Evolutionary conservation across 2,113 vertebrate genomes (phyloP), one percentile per base, ranked within the genome.

Genomic region (Boulengeromyrus knoepffleri): DNA sequence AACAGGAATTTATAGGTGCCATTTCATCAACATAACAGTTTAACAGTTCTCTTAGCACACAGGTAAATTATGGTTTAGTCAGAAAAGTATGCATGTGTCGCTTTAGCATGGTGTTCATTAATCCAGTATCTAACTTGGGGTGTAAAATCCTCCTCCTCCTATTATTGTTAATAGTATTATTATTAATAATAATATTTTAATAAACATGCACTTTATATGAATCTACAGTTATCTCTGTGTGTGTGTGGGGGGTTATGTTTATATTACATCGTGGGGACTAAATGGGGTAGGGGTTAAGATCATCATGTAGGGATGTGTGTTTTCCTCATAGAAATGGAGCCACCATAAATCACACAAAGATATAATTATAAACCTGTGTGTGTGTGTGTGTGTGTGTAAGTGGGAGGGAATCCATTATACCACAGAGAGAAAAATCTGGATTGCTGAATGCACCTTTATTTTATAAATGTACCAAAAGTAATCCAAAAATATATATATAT

Each of bases 381-480:
- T 58, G 56, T 58, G 56, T 56, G 53, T 21, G 6, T 2, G 50
- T 15, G 47, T 49, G 10, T 90, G 90, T 92, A 92, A 92, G 86
- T 53, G 90, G 91, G 90, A 87, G 27, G 13, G 10, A 31, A 52
- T 87, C 3, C 15, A 52, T 27, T 53, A 36, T 53, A 87, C 49
- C 15, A 85, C 27, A 36, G 13, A 49, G 45, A 87, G 13, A 52
- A 31, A 87, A 56, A 45, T 46, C 42, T 88, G 39, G 50, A n/a
- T 89, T 56, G n/a, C 19, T 10, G 24, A 52, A 85, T 42, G 74
- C 74, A 89, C 36, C 39, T 89, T 89, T 96, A 96, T 95, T 96
- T 93, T 92, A 92, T 87, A 95, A 96, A 94, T 88, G 89, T 84
- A 88, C 89, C 83, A 94, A 80, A 93, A 91, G 90, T 88, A 88